Evolutionary conservation across 2,888 invertebrate species (phyloP).

Genomic region (Leucophora obtusa): DNA sequence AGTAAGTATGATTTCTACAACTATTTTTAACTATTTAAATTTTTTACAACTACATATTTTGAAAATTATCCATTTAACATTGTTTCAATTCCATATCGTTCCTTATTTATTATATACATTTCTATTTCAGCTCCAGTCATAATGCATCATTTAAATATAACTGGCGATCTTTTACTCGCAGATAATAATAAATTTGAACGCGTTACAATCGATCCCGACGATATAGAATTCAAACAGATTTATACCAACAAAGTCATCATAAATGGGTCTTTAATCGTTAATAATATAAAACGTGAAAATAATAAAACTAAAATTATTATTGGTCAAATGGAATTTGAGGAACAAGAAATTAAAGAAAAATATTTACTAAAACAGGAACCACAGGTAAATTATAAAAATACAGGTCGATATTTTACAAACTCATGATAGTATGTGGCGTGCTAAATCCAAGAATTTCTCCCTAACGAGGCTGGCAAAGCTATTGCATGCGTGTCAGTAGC

Average conservation of each 20-base stretch:
- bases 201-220: slow-evolving; percentile 2
- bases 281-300: slow-evolving; percentile 67
- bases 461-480: no score
- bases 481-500: no score
- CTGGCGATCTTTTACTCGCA: slow-evolving; percentile 68
- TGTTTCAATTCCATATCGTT: no score
- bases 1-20: slow-evolving; percentile 64
- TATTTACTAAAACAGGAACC: slow-evolving; percentile 68
- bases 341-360: slow-evolving; percentile 63
- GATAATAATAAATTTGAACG: slow-evolving; percentile 63
- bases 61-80: no score
- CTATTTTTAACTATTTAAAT: no score
- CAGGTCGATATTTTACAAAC: no score
- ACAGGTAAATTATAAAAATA: slow-evolving; percentile 68
- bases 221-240: slow-evolving; percentile 69
- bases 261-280: slow-evolving; percentile 71
- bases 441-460: no score
- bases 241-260: slow-evolving; percentile 72
- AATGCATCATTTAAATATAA: slow-evolving; percentile 70
- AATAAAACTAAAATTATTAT: slow-evolving; percentile 61
- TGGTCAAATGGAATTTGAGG: slow-evolving; percentile 54
- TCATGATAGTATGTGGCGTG: no score
- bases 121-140: slow-evolving; percentile 71
- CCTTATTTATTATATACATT: no score
- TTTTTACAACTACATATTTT: no score